Percentiles rank a stretch among this genome's conserved stretches.
These are phyloP conservation scores for Astreopora myriophthalma DNA, from an alignment of 64 coral and sea anemone species.

Conservation along the genomic window DNA sequence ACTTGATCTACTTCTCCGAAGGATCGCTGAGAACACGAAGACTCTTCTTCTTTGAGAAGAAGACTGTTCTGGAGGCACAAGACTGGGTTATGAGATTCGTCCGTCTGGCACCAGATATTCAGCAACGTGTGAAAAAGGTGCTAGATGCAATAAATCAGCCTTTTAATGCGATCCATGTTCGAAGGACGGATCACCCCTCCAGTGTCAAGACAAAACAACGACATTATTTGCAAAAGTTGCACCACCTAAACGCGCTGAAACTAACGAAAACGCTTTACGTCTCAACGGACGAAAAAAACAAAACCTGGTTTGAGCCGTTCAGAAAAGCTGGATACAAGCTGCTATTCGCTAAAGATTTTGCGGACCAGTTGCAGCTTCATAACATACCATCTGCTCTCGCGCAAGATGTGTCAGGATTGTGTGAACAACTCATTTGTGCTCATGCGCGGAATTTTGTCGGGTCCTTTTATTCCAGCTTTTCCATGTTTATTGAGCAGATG, in stretches of 20 bases:
- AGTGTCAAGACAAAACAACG: slow-evolving; percentile 38
- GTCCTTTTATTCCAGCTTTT: slow-evolving; percentile 93
- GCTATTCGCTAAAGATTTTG: slow-evolving; percentile 77
- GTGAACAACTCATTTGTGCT: slow-evolving; percentile 92
- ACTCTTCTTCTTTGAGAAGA: slow-evolving; percentile 71
- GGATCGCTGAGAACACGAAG: slow-evolving; percentile 76
- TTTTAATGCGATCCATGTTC: slow-evolving; percentile 86
- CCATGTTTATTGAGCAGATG: slow-evolving; percentile 77
- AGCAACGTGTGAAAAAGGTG: neutral
- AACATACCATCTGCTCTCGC: neutral
- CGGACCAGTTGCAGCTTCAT: neutral
- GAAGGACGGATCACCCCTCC: slow-evolving; percentile 81
- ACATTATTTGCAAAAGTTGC: slow-evolving; percentile 59
- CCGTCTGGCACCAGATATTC: slow-evolving; percentile 65
- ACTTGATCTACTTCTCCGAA: slow-evolving; percentile 89
- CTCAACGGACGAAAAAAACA: slow-evolving; percentile 84
- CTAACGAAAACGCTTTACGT: slow-evolving; percentile 85
- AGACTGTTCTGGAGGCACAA: slow-evolving; percentile 73
- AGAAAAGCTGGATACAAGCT: slow-evolving; percentile 80
- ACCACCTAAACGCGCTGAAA: slow-evolving; percentile 25
- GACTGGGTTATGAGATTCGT: slow-evolving; percentile 73
- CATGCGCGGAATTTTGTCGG: slow-evolving; percentile 79
- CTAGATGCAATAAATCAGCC: slow-evolving; percentile 37
- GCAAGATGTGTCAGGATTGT: slow-evolving; percentile 82
- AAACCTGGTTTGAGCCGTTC: slow-evolving; percentile 87